Evolutionary conservation across 2,888 invertebrate species (phyloP), one percentile per base, ranked within the genome.

Genomic region (Rugalucina vietnamica): DNA sequence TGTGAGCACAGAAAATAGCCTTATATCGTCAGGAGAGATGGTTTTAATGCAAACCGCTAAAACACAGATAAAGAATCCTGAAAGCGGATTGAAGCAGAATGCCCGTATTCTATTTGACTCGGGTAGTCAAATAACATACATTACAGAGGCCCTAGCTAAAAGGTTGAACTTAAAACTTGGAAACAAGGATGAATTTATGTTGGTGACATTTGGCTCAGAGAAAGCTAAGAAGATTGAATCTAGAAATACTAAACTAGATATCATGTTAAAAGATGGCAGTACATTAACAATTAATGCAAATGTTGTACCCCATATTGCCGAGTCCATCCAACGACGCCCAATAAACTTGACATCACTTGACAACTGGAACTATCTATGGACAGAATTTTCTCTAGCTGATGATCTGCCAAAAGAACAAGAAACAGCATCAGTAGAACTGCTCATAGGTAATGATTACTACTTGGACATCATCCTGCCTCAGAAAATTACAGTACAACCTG

Each of bases 1-100:
- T 10, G 60, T 60, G 8, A 60, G 4, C n/a, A 60, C 32, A 34
- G 79, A 79, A 79, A 79, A 34, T 73, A 72, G 72, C 43, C 71
- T 79, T 79, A 54, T 79, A 72, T 32, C 79, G 27, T 65, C 65
- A 27, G 65, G 65, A 57, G 79, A 79, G 65, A 79, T 72, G 54
- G 72, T 72, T 24, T 34, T 73, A 1, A 79, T 79, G 72, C 79
- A 79, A n/a, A 79, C 57, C 32, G 74, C 60, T 50, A 18, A 54
- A 36, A 73, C 72, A 29, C 34, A 82, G 12, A 29, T 75, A 50
- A 65, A 37, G 24, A 80, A 80, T 74, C 79, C 39, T 39, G 49
- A 32, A 32, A 74, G 27, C n/a, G 65, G 14, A 3, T 10, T 60
- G 27, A 5, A 60, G 12, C n/a, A 27, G 24, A n/a, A 21, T 12